These are phyloP conservation scores for Aradophagus sp. DNA, from an alignment of 1,140 invertebrate species.

Conservation along the genomic window DNA sequence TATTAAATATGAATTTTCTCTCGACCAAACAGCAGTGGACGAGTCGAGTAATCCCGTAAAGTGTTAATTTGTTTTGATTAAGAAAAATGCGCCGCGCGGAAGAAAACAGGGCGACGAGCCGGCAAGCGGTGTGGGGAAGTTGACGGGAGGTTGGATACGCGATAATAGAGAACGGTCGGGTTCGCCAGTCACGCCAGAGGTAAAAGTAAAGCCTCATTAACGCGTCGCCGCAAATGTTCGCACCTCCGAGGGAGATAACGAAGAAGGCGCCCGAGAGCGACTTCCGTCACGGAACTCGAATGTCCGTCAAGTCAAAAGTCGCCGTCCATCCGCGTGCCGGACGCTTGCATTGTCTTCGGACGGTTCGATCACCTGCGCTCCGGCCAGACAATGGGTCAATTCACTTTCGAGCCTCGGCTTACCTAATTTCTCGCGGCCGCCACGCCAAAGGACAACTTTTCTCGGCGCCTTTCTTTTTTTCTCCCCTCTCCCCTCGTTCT, in stretches of 20 bases:
- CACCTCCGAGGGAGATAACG: conserved; percentile 23
- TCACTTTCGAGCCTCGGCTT: no score
- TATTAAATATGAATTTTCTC: no score
- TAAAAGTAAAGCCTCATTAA: conserved; percentile 34
- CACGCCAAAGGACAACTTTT: no score
- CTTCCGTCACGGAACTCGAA: no score
- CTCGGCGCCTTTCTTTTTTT: no score
- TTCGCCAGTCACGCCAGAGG: conserved; percentile 18
- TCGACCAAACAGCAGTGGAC: no score
- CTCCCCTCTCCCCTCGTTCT: no score
- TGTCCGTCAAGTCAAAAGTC: conserved; percentile 13
- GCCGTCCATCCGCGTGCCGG: conserved; percentile 2
- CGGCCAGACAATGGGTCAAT: background rate
- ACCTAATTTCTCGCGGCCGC: no score
- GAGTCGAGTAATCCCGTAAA: no score
- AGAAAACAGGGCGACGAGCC: background rate
- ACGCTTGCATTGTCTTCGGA: background rate
- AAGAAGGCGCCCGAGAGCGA: conserved; percentile 18
- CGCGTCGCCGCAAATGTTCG: conserved; percentile 24
- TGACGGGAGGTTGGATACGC: conserved; percentile 4
- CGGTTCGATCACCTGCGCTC: background rate
- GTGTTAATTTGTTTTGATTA: no score
- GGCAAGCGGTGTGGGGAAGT: no score
- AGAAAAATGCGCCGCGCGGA: background rate
- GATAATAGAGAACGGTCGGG: conserved; percentile 14